Evolutionary conservation across 1,140 invertebrate species (phyloP).

Genomic region (Latrodectus geometricus): DNA sequence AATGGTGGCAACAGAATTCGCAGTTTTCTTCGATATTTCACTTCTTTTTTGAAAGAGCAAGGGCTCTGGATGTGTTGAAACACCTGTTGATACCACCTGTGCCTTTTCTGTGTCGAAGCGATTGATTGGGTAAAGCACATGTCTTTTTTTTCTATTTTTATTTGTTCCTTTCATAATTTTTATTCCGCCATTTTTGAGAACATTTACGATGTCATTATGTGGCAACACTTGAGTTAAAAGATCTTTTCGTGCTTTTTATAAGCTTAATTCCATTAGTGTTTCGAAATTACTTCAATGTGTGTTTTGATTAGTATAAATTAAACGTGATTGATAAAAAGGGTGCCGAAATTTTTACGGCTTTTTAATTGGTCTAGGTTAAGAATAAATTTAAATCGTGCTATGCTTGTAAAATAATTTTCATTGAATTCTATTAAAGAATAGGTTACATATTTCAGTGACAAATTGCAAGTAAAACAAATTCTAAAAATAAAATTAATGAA

Average conservation of each 20-base stretch:
- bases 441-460: too few species aligned
- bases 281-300: too few species aligned
- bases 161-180: not conserved
- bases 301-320: too few species aligned
- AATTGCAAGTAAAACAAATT: too few species aligned
- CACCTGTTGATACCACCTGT: slow-evolving; percentile 29
- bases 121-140: slow-evolving; percentile 6
- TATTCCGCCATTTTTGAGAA: not conserved
- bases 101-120: slow-evolving; percentile 17
- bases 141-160: not conserved
- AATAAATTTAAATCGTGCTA: too few species aligned
- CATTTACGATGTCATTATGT: not conserved
- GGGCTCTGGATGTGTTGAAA: not conserved
- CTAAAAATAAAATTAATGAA: too few species aligned
- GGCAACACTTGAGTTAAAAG: not conserved
- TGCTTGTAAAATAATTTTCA: too few species aligned
- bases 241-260: not conserved
- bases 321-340: too few species aligned
- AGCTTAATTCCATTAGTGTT: not conserved
- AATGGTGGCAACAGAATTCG: slow-evolving; percentile 22
- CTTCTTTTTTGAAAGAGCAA: not conserved
- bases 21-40: not conserved
- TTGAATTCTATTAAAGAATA: too few species aligned
- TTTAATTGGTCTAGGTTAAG: too few species aligned
- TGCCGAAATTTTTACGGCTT: too few species aligned